Conservation (phyloP, 2,113 vertebrate species). For the Poecilia latipinna region DNA sequence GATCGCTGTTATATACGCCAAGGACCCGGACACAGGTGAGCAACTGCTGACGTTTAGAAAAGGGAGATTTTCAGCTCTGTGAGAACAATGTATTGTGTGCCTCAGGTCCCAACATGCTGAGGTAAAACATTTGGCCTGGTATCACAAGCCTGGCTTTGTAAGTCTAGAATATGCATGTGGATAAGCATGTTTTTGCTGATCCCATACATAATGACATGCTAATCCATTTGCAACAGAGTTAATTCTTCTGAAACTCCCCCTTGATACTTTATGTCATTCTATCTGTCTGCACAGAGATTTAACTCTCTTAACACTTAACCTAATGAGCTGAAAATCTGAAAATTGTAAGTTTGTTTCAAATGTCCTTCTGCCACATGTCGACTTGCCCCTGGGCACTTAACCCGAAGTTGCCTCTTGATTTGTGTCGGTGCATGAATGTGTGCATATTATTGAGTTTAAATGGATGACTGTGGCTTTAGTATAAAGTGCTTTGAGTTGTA, state of each 20-base stretch:
- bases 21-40: conserved; percentile 91
- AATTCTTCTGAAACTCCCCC: conserved; percentile 17
- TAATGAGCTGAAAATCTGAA: background rate
- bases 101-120: conserved; percentile 32
- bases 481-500: background rate
- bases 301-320: conserved; percentile 14
- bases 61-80: background rate
- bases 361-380: background rate
- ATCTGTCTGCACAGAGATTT: background rate
- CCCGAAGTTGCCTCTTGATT: background rate
- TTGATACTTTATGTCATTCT: conserved; percentile 11
- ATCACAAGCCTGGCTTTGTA: conserved; percentile 11
- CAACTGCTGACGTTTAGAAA: background rate
- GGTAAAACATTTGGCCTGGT: background rate
- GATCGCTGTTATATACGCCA: conserved; percentile 89
- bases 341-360: background rate
- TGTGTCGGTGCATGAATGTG: background rate
- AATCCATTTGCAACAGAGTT: conserved; percentile 6
- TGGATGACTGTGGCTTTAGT: background rate
- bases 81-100: background rate
- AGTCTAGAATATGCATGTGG: background rate
- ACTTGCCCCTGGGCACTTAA: background rate
- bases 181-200: conserved; percentile 6
- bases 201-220: conserved; percentile 29
- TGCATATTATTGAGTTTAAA: background rate